Percentiles rank a stretch among this genome's conserved stretches.
phyloP scores from a whole-genome alignment of 2,113 vertebrate species.

The Sterrhoptilus dennistouni region DNA sequence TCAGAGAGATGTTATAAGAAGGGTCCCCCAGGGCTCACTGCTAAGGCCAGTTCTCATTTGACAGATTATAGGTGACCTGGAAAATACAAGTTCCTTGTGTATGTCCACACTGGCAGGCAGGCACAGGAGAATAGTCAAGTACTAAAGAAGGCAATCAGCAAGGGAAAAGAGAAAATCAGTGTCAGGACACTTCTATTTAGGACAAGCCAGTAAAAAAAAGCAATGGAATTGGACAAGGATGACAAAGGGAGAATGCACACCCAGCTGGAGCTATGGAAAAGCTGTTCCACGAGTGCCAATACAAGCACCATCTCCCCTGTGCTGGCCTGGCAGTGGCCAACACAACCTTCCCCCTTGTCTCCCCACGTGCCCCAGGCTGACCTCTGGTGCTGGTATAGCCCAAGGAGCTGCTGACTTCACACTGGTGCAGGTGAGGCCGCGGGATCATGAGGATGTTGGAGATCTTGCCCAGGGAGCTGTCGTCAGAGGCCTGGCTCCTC shows the following conservation, averaged over 20 bases:
- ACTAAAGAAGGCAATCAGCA: background rate
- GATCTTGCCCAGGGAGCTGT: constrained; percentile 88
- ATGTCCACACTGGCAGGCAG: background rate
- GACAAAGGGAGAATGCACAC: background rate
- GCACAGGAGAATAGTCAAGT: background rate
- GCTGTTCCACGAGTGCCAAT: background rate
- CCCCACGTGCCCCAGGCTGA: constrained; percentile 48
- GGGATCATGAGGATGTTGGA: constrained; percentile 94
- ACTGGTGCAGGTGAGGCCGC: constrained; percentile 83
- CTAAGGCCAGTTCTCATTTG: background rate
- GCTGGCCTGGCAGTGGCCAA: background rate
- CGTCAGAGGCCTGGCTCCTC: constrained; percentile 91
- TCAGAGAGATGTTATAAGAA: background rate
- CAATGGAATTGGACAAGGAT: background rate
- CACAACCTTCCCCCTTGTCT: background rate
- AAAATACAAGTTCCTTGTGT: background rate
- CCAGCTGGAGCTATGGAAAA: background rate
- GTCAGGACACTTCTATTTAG: constrained; percentile 17
- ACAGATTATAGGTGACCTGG: constrained; percentile 34
- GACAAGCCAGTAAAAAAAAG: background rate
- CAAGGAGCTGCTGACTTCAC: constrained; percentile 97
- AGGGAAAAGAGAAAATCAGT: background rate
- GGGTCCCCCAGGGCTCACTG: background rate
- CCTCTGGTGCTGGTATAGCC: constrained; percentile 95
- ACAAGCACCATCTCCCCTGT: background rate